These are phyloP conservation scores for Oryzias sinensis DNA, from an alignment of 2,797 vertebrate species.

Conservation along the genomic window DNA sequence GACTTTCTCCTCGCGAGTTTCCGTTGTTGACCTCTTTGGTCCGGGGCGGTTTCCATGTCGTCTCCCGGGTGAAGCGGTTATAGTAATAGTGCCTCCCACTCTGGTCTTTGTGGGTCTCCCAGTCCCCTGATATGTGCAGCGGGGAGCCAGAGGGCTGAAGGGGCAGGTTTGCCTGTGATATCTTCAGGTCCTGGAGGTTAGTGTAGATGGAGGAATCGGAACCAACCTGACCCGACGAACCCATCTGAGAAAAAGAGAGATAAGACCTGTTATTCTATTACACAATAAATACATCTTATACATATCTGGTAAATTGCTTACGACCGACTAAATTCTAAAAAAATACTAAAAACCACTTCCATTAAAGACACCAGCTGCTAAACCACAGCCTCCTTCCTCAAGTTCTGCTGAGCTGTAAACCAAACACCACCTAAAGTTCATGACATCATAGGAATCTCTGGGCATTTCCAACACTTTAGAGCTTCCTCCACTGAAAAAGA, in stretches of 20 bases:
- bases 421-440: no score
- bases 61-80: constrained; percentile 89
- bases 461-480: no score
- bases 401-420: no score
- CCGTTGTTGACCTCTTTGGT: constrained; percentile 81
- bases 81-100: constrained; percentile 90
- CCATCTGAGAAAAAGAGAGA: constrained; percentile 72
- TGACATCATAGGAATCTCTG: no score
- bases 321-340: no score
- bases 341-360: no score
- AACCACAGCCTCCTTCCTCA: no score
- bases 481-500: no score
- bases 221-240: constrained; percentile 83
- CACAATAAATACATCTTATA: no score
- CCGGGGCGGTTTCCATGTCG: constrained; percentile 94
- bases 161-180: constrained; percentile 85
- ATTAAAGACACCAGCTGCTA: no score
- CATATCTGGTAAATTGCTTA: no score
- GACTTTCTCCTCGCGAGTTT: constrained; percentile 79
- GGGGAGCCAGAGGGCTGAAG: constrained; percentile 84
- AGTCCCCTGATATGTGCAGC: constrained; percentile 85
- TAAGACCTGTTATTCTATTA: constrained; percentile 5
- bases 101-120: constrained; percentile 92
- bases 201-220: constrained; percentile 93
- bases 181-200: constrained; percentile 96